phyloP scores from a whole-genome alignment of 2,113 vertebrate genomes.

The Saguinus imperator region DNA sequence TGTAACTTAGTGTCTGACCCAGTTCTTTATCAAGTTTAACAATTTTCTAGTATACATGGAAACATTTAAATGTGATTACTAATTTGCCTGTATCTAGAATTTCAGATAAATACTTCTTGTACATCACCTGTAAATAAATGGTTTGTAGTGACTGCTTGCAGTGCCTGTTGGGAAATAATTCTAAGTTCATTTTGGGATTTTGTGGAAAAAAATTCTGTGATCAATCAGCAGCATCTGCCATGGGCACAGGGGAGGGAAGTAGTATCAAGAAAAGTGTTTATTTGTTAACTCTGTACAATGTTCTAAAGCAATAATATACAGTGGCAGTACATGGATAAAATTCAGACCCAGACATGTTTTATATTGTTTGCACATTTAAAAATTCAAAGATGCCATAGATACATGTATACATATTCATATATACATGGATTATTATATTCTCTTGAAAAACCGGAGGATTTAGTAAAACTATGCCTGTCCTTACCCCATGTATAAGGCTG shows the following conservation, averaged over 20 bases:
- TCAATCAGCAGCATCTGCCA: neutral
- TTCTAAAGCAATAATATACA: neutral
- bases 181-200: neutral
- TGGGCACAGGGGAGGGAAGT: neutral
- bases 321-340: neutral
- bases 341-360: neutral
- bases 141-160: neutral
- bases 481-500: neutral
- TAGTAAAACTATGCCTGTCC: neutral
- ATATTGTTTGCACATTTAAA: neutral
- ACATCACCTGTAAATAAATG: conserved; percentile 20
- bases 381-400: neutral
- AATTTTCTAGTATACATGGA: neutral
- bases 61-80: neutral
- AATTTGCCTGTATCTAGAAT: neutral
- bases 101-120: neutral
- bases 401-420: neutral
- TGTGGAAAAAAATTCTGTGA: neutral
- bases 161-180: neutral
- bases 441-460: neutral
- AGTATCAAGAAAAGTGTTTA: neutral
- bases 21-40: conserved; percentile 38
- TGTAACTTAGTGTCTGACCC: conserved; percentile 44
- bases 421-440: neutral
- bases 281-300: neutral